phyloP scores from a whole-genome alignment of 2,797 vertebrate genomes.

The Crenuchus spilurus region DNA sequence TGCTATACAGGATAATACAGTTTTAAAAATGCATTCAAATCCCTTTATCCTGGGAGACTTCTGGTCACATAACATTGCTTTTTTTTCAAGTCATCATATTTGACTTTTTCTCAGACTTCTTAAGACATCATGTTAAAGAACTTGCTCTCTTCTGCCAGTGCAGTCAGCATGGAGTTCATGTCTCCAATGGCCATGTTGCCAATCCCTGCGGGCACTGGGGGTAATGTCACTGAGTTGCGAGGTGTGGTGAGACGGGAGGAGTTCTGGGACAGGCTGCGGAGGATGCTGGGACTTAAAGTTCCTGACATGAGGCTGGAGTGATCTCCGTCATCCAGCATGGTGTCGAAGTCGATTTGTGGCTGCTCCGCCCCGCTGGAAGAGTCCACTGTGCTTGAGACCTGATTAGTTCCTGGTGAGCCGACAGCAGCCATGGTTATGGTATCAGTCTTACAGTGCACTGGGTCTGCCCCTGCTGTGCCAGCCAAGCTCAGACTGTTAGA shows the following conservation, averaged over 20 bases:
- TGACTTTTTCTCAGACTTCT: constrained; percentile 21
- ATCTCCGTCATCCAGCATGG: constrained; percentile 89
- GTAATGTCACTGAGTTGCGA: constrained; percentile 84
- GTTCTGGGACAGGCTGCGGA: constrained; percentile 87
- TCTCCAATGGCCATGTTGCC: constrained; percentile 94
- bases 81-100: constrained; percentile 8
- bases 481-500: constrained; percentile 71
- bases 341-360: constrained; percentile 87
- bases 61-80: constrained; percentile 14
- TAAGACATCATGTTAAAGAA: constrained; percentile 87
- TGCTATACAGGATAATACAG: constrained; percentile 60
- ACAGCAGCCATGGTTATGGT: constrained; percentile 54
- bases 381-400: constrained; percentile 82
- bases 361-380: constrained; percentile 74
- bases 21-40: constrained; percentile 37
- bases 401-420: constrained; percentile 76
- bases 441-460: constrained; percentile 21
- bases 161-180: constrained; percentile 91
- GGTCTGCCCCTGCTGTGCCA: constrained; percentile 21
- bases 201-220: constrained; percentile 78
- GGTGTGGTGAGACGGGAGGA: constrained; percentile 92
- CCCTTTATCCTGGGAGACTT: constrained; percentile 7
- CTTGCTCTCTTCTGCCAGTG: constrained; percentile 89
- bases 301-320: constrained; percentile 89
- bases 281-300: constrained; percentile 85